These are phyloP conservation scores for Gobius niger DNA, from an alignment of 2,113 vertebrate genomes.

Conservation along the genomic window DNA sequence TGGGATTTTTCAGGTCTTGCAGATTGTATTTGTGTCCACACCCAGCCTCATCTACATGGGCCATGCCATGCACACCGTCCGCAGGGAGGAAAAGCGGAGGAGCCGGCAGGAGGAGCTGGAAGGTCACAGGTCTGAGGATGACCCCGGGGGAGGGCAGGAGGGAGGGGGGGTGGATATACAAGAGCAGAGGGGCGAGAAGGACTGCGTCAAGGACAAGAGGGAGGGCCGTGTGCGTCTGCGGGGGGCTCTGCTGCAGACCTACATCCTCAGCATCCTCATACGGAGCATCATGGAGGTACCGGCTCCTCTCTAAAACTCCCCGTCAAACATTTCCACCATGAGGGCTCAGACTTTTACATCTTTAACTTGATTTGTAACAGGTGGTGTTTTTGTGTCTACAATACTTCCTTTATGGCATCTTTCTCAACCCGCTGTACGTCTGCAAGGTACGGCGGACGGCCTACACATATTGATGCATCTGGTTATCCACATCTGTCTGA, in stretches of 20 bases:
- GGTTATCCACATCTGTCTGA: not conserved
- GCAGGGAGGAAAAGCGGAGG: slow-evolving; percentile 87
- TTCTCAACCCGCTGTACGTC: slow-evolving; percentile 86
- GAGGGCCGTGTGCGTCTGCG: slow-evolving; percentile 70
- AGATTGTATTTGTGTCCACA: slow-evolving; percentile 96
- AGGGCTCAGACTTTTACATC: not conserved
- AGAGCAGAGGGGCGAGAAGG: slow-evolving; percentile 67
- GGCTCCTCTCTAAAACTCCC: no score
- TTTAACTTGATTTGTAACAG: slow-evolving; percentile 19
- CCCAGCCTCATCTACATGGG: slow-evolving; percentile 95
- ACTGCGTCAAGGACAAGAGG: slow-evolving; percentile 62
- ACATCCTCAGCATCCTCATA: slow-evolving; percentile 89
- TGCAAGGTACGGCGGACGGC: slow-evolving; percentile 72
- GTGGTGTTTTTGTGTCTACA: slow-evolving; percentile 93
- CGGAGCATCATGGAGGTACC: slow-evolving; percentile 85
- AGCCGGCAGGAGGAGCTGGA: slow-evolving; percentile 69
- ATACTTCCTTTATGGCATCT: slow-evolving; percentile 89
- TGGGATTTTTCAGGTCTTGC: slow-evolving; percentile 82
- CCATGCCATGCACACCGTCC: slow-evolving; percentile 90
- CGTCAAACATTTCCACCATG: no score
- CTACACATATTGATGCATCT: accelerated
- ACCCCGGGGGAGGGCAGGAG: slow-evolving; percentile 67
- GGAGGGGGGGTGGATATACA: slow-evolving; percentile 67
- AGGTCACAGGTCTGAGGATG: slow-evolving; percentile 46
- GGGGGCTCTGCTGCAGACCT: slow-evolving; percentile 89